Conservation (phyloP, 2,888 invertebrate genomes). For the Phortica okadai region DNA sequence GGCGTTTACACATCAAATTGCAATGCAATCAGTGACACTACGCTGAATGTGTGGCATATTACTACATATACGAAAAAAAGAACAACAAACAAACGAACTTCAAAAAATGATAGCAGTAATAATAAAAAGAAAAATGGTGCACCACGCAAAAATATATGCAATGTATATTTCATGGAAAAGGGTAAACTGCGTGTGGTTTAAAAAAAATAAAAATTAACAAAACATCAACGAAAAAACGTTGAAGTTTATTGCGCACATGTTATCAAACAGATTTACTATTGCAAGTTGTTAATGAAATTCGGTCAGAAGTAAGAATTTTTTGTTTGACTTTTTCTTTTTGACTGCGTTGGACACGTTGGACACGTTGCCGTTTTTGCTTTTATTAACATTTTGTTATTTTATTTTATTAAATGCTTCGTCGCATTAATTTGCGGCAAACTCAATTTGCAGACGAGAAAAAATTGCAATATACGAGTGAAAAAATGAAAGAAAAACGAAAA, state of each 20-base stretch:
- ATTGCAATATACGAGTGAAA: slow-evolving; percentile 16
- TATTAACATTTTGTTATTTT: slow-evolving; percentile 1
- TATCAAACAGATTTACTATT: slow-evolving; percentile 34
- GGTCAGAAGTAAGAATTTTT: background rate
- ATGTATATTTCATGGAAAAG: slow-evolving; percentile 13
- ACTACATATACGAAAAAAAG: background rate
- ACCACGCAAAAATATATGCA: background rate
- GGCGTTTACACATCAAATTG: slow-evolving; percentile 26
- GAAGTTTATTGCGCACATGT: slow-evolving; percentile 19
- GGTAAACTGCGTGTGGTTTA: background rate
- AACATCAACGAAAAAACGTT: background rate
- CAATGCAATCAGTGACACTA: slow-evolving; percentile 29
- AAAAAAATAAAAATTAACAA: background rate
- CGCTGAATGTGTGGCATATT: slow-evolving; percentile 18
- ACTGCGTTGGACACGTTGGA: background rate
- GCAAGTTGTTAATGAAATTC: slow-evolving; percentile 25
- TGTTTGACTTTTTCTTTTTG: background rate
- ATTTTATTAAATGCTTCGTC: slow-evolving; percentile 8
- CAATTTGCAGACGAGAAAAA: slow-evolving; percentile 18
- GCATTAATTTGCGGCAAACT: slow-evolving; percentile 32
- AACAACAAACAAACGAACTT: background rate
- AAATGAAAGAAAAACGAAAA: background rate
- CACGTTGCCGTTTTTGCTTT: background rate
- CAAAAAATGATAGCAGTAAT: background rate
- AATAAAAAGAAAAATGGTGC: slow-evolving; percentile 11